Evolutionary conservation across 2,888 invertebrate species (phyloP).

Genomic region (Orchestes rusci): DNA sequence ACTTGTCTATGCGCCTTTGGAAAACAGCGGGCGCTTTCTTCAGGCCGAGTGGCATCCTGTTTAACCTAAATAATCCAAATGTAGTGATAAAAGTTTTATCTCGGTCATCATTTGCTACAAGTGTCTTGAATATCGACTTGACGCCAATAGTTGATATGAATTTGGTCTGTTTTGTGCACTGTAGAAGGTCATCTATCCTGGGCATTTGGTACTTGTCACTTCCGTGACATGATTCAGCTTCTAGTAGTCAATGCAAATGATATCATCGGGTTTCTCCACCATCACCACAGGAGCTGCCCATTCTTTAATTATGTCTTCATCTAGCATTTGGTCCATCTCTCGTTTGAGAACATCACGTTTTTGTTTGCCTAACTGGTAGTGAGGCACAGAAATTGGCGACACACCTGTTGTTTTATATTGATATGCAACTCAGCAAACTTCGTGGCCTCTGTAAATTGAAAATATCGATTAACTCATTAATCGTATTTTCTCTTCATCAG

Average conservation of each 20-base stretch:
- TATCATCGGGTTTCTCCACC: constrained; percentile 34
- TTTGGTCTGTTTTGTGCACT: neutral
- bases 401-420: neutral
- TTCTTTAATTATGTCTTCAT: neutral
- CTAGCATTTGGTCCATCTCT: neutral
- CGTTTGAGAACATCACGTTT: neutral
- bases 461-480: neutral
- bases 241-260: neutral
- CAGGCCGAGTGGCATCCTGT: no score
- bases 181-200: constrained; percentile 1
- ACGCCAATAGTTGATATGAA: no score
- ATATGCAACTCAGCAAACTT: neutral
- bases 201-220: neutral
- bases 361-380: neutral
- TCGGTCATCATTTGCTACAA: no score
- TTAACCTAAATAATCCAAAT: no score
- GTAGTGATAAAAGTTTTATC: no score
- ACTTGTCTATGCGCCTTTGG: no score
- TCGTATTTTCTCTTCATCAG: neutral
- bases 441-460: neutral
- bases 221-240: neutral
- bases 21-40: no score
- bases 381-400: neutral
- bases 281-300: constrained; percentile 29
- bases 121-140: no score